Conservation (phyloP, 2,888 invertebrate species). For the Hylaea fasciaria region DNA sequence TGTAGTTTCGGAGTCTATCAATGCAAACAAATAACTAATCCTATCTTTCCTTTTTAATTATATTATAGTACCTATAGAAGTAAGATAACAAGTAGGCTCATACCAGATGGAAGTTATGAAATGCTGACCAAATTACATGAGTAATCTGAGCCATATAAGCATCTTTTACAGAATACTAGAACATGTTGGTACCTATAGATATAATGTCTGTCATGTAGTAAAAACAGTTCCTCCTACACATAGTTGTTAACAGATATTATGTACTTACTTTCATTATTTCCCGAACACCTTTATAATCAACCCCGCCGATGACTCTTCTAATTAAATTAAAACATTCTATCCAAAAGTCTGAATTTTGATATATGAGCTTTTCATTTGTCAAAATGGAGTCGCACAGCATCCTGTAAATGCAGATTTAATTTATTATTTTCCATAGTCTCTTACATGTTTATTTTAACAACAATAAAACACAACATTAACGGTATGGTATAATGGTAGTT, state of each 20-base stretch:
- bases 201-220: too few relatives aligned
- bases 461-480: background rate
- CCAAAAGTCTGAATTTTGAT: conserved; percentile 94
- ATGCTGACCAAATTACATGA: too few relatives aligned
- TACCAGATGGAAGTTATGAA: too few relatives aligned
- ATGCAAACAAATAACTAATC: too few relatives aligned
- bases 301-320: conserved; percentile 93
- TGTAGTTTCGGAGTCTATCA: too few relatives aligned
- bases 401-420: conserved; percentile 72
- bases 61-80: too few relatives aligned
- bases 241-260: background rate
- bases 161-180: too few relatives aligned
- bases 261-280: conserved; percentile 93
- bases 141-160: too few relatives aligned
- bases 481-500: too few relatives aligned
- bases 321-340: conserved; percentile 94
- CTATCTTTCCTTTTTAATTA: too few relatives aligned
- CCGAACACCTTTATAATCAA: conserved; percentile 97
- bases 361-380: conserved; percentile 92
- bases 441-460: background rate
- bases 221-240: background rate
- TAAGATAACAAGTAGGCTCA: too few relatives aligned
- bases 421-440: too few relatives aligned
- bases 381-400: conserved; percentile 95
- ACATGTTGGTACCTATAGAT: background rate